A percentile compares a stretch with the other conserved stretches of the same genome.
Conservation (phyloP, 2,113 vertebrate species). For the Daboia siamensis region DNA sequence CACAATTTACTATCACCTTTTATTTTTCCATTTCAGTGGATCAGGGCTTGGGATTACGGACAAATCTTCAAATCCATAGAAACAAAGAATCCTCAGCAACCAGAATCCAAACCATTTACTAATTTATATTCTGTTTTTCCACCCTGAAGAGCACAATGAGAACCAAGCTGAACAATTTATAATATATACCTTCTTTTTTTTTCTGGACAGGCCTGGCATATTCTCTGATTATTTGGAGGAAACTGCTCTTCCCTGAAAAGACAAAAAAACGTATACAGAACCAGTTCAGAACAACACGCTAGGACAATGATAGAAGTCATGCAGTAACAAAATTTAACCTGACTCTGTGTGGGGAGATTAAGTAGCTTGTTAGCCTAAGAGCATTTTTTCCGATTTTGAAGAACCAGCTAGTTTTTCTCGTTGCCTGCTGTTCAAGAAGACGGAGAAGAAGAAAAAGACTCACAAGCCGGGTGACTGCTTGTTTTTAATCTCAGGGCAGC, state of each 20-base stretch:
- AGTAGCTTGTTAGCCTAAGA: neutral
- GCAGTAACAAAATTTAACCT: neutral
- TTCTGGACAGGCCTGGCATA: constrained; percentile 65
- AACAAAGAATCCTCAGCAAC: neutral
- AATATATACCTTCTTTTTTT: constrained; percentile 70
- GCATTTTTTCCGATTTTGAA: neutral
- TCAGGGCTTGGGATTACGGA: neutral
- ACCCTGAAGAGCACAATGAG: neutral
- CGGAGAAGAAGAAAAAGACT: neutral
- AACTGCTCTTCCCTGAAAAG: constrained; percentile 54
- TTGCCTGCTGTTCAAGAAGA: neutral
- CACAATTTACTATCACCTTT: neutral
- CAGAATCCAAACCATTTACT: neutral
- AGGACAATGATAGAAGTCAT: neutral
- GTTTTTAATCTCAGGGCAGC: neutral
- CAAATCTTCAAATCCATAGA: neutral
- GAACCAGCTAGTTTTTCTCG: neutral
- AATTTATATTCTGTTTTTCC: neutral
- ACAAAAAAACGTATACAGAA: neutral
- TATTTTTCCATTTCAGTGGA: neutral
- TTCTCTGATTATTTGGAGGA: constrained; percentile 67
- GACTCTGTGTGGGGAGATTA: neutral
- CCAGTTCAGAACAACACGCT: neutral
- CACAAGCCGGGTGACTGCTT: neutral
- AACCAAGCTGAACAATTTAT: neutral